These are phyloP conservation scores for Phaedon cochleariae DNA, from an alignment of 2,888 invertebrate species.

Conservation along the genomic window DNA sequence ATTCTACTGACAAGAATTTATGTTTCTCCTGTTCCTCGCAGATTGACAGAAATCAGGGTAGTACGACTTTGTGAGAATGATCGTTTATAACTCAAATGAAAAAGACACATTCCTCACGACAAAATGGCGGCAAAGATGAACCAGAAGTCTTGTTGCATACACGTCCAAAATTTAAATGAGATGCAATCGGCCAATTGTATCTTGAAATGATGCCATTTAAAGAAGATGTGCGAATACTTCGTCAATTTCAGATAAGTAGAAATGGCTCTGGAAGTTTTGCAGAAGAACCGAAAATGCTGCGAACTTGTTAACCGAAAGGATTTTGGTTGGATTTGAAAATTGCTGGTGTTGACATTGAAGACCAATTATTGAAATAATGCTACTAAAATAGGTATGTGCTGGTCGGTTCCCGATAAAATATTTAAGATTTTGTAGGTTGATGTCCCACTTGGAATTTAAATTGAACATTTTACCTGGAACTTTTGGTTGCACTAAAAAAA, in stretches of 20 bases:
- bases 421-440: background rate
- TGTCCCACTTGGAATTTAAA: background rate
- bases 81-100: conserved; percentile 55
- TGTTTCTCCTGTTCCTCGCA: conserved; percentile 48
- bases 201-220: conserved; percentile 42
- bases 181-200: conserved; percentile 53
- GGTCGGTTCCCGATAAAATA: too few relatives aligned
- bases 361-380: conserved; percentile 11
- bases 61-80: conserved; percentile 52
- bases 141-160: conserved; percentile 44
- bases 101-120: conserved; percentile 55
- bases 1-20: conserved; percentile 58
- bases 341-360: conserved; percentile 3
- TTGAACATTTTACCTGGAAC: background rate
- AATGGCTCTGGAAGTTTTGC: background rate
- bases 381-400: background rate
- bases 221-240: conserved; percentile 31
- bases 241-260: conserved; percentile 23
- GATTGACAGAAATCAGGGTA: conserved; percentile 60
- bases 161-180: conserved; percentile 58
- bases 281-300: background rate
- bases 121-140: conserved; percentile 57
- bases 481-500: background rate
- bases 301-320: background rate
- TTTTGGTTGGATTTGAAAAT: conserved; percentile 5